Evolutionary conservation across 2,113 vertebrate species (phyloP), one percentile per base, ranked within the genome.

Genomic region (Aspiorhynchus laticeps): DNA sequence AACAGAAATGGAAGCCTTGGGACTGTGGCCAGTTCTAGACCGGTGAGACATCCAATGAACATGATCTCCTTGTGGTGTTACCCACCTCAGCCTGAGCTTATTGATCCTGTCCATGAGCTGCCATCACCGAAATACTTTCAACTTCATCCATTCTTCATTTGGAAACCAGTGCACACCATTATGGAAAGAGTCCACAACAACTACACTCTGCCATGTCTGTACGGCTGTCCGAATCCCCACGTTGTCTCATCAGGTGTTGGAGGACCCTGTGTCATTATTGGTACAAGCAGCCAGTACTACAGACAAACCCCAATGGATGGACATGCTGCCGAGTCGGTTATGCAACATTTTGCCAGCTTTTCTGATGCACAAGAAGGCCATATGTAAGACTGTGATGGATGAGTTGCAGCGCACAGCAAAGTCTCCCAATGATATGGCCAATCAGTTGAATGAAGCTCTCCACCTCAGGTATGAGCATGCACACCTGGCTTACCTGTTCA

Each of bases 121-220:
- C n/a, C n/a, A n/a, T n/a, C n/a, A n/a, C 85, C 77, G 3, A 88
- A 87, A 1, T 85, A 71, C 65, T 90, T 88, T 38, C 89, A 88
- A 61, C 76, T 90, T 28, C 76, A 90, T 38, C 75, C 75, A 36
- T 90, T 90, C 26, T 85, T 90, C 33, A 83, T 90, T 9, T 90
- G 87, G 87, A 88, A 88, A 48, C 87, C 87, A 5, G 87, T 85
- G 43, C 28, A 78, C 26, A 12, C 31, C 24, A 87, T 79, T 10
- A 88, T 88, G 88, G 73, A 31, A 21, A 83, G 88, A 31, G 5
- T 90, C 15, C 56, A 85, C 11, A 90, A 88, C 87, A 90, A 88
- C 15, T 90, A 83, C 36, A 48, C 31, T 4, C 86, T 85, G 53
- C 83, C 85, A 3, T 89, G 85, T 38, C 69, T 38, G 69, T 38